Conservation (phyloP, 1,140 invertebrate genomes). For the Diuraphis noxia region DNA sequence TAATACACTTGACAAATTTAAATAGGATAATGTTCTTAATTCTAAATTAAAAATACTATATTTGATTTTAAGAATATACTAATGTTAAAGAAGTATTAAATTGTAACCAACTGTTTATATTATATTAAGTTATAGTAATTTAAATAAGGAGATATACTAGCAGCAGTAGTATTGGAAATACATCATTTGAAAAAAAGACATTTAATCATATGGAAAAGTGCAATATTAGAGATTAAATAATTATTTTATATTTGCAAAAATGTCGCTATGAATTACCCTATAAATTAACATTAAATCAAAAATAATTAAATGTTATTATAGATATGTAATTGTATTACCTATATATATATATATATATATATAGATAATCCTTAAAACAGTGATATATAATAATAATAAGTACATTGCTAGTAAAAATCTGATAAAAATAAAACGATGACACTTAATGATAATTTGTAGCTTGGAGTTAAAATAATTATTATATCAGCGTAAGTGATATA, state of each 20-base stretch:
- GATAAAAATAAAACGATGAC: neutral
- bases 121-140: neutral
- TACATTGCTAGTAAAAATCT: neutral
- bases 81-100: neutral
- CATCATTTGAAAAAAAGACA: neutral
- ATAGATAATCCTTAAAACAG: too few species aligned
- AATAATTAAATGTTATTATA: neutral
- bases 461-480: neutral
- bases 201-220: neutral
- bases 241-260: neutral
- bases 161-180: neutral
- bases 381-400: too few species aligned
- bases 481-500: neutral
- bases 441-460: neutral
- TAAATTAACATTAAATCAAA: neutral
- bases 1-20: neutral
- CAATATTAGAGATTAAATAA: neutral
- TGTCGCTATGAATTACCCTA: neutral
- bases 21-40: neutral
- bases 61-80: neutral
- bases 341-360: too few species aligned
- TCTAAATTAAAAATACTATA: neutral
- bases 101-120: neutral
- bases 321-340: too few species aligned
- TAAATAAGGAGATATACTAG: neutral